Evolutionary conservation across 2,113 vertebrate species (phyloP).

Genomic region (Donacobius atricapilla): DNA sequence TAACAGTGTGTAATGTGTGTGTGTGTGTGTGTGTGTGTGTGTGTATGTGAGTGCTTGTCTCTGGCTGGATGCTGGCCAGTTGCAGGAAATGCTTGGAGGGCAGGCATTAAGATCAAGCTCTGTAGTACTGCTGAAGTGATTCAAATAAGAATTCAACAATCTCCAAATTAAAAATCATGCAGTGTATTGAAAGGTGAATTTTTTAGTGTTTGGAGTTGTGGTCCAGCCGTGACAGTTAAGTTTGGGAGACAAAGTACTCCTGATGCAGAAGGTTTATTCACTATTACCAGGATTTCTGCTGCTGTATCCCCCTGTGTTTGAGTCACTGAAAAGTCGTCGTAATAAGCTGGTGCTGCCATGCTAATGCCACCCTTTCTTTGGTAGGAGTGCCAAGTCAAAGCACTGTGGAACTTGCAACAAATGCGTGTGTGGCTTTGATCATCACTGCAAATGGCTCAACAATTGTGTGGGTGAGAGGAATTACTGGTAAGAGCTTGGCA

Average conservation of each 20-base stretch:
- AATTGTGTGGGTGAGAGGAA: slow-evolving; percentile 97
- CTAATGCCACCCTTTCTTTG: slow-evolving; percentile 15
- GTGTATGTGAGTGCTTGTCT: background rate
- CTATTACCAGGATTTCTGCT: background rate
- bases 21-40: fast-evolving
- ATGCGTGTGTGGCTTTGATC: slow-evolving; percentile 93
- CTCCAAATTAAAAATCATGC: background rate
- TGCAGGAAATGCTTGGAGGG: background rate
- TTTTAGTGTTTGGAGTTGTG: background rate
- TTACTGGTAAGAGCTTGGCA: slow-evolving; percentile 79
- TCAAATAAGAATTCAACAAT: background rate
- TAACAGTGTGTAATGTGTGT: background rate
- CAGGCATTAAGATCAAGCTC: background rate
- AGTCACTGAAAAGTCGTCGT: background rate
- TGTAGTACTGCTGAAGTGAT: background rate
- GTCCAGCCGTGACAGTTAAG: fast-evolving
- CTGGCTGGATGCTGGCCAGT: background rate
- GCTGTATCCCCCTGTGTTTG: background rate
- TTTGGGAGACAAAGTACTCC: background rate
- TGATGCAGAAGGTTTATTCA: background rate
- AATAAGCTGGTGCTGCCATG: background rate
- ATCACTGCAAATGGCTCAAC: slow-evolving; percentile 98
- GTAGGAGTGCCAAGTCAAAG: slow-evolving; percentile 90
- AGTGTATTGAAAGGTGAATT: background rate
- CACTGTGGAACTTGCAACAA: slow-evolving; percentile 98